These are phyloP conservation scores for Lymantria monacha DNA, from an alignment of 2,888 invertebrate genomes.

Conservation along the genomic window DNA sequence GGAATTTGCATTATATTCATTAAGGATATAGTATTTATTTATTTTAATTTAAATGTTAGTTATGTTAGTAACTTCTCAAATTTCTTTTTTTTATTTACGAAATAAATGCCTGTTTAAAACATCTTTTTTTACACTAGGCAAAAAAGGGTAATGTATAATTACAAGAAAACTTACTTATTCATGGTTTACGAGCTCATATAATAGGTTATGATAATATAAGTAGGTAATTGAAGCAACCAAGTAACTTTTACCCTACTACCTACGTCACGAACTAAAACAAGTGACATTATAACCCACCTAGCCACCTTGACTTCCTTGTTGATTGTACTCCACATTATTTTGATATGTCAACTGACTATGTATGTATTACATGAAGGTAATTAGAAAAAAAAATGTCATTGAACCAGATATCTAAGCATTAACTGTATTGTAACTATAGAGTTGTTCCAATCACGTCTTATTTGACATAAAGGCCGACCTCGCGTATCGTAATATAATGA, in stretches of 20 bases:
- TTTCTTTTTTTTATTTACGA: too few species aligned
- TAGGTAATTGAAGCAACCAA: not conserved
- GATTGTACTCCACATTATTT: slow-evolving; percentile 7
- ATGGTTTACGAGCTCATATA: too few species aligned
- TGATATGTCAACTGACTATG: not conserved
- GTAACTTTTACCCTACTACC: slow-evolving; percentile 3
- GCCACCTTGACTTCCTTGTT: slow-evolving; percentile 42
- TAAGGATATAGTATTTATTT: too few species aligned
- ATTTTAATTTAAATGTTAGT: too few species aligned
- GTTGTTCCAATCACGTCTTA: slow-evolving; percentile 17
- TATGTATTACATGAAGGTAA: slow-evolving; percentile 25
- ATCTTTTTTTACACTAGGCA: too few species aligned
- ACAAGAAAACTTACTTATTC: too few species aligned
- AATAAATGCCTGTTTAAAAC: too few species aligned
- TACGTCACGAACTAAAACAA: slow-evolving; percentile 36
- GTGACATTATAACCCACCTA: slow-evolving; percentile 48
- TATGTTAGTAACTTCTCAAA: too few species aligned
- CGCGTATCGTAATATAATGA: slow-evolving; percentile 2
- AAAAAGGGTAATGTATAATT: too few species aligned
- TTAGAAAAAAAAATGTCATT: slow-evolving; percentile 32
- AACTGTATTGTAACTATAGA: slow-evolving; percentile 13
- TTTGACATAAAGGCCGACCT: slow-evolving; percentile 15
- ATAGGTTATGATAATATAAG: not conserved
- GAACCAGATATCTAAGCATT: slow-evolving; percentile 30
- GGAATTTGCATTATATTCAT: too few species aligned